Base-by-base conservation (phyloP, 2,797 vertebrate species). In the Acipenser ruthenus region DNA sequence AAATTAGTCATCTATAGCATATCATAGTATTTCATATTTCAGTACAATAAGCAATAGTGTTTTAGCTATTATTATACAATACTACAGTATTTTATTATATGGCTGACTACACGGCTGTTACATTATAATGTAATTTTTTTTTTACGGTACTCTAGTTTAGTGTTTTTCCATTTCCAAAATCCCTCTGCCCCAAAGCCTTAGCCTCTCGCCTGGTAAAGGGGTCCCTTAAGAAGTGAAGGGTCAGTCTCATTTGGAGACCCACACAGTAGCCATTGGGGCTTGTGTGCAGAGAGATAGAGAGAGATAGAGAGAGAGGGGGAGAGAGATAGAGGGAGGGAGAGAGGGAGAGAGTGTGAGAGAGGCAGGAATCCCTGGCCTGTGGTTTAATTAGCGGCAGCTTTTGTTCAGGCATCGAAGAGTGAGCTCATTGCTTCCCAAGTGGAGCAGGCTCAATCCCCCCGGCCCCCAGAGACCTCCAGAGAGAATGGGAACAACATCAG, bases 361-460 rank as follows among this genome's bases (percentile, higher is more conserved):
- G 47, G 60, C 3, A 23, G 12, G 59, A 23, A 81, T 71, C 74
- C 73, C 51, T 48, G 66, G 62, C 10, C 23, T 55, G 23, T 15
- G 11, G 10, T 62, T 62, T 62, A 37, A 23, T 62, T 62, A 62
- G 60, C 6, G 18, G 6, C 60, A n/a, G 18, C 59, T 60, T 60
- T 60, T 60, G 59, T n/a, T 18, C 15, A 18, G 59, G n/a, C 59
- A 60, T n/a, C 0, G 53, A 23, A 62, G 60, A 62, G 47, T 62
- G 60, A 62, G 60, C 60, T 62, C 60, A 62, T 37, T 62, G 60
- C 60, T 62, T 62, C 60, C 60, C 60, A 62, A 62, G 18, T 10
- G 47, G 15, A 18, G 18, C 8, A 18, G 18, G 55, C 47, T 62
- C 47, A 37, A 55, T 55, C 60, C 11, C 60, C 60, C 47, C 3